Evolutionary conservation across 2,113 vertebrate species (phyloP).

Genomic region (Cololabis saira): DNA sequence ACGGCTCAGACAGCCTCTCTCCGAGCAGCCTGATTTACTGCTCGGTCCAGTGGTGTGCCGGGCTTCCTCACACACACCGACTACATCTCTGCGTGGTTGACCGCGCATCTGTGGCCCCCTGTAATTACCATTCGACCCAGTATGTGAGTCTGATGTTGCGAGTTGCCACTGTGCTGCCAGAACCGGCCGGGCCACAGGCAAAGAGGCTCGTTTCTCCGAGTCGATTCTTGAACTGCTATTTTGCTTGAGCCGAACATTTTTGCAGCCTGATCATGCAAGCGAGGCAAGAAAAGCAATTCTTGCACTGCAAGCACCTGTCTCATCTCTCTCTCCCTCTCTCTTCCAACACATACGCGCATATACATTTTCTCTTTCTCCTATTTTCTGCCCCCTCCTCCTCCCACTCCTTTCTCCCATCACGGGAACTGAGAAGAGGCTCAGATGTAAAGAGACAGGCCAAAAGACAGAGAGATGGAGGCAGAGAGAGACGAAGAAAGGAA

Average conservation of each 20-base stretch:
- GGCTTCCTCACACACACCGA: conserved; percentile 24
- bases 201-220: conserved; percentile 29
- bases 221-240: conserved; percentile 60
- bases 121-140: conserved; percentile 45
- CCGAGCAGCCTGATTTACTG: conserved; percentile 27
- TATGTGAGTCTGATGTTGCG: conserved; percentile 32
- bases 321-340: conserved; percentile 5
- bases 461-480: conserved; percentile 64
- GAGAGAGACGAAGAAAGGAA: conserved; percentile 60
- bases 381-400: conserved; percentile 6
- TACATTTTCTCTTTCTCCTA: conserved; percentile 28
- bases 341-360: conserved; percentile 14
- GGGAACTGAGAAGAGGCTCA: conserved; percentile 54
- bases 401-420: conserved; percentile 35
- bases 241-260: conserved; percentile 61
- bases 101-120: conserved; percentile 37
- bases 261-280: conserved; percentile 67
- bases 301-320: conserved; percentile 72
- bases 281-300: conserved; percentile 61
- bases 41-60: conserved; percentile 18
- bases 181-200: conserved; percentile 40
- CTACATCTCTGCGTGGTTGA: conserved; percentile 52
- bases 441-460: conserved; percentile 71
- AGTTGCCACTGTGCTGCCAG: conserved; percentile 37
- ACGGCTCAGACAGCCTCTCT: conserved; percentile 18